phyloP scores from a whole-genome alignment of 1,140 invertebrate species.

The Bombus confusus region DNA sequence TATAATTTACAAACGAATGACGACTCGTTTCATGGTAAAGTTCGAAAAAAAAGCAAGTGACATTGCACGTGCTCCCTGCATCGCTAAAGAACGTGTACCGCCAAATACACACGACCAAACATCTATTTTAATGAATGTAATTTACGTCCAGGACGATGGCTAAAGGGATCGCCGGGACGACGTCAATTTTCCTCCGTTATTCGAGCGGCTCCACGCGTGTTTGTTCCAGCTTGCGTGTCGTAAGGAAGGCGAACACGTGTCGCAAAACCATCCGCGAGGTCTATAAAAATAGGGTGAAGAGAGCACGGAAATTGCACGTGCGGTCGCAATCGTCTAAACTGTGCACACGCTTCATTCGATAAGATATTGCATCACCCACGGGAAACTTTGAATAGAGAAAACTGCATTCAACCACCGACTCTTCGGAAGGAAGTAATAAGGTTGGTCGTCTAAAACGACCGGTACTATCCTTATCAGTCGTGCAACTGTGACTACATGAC shows the following conservation, averaged over 20 bases:
- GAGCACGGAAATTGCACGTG: conserved; percentile 28
- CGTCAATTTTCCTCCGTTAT: conserved; percentile 13
- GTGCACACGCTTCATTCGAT: conserved; percentile 5
- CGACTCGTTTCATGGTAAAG: neutral
- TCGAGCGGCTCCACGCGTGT: neutral
- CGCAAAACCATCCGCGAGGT: neutral
- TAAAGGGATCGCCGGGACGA: neutral
- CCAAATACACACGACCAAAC: neutral
- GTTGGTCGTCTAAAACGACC: neutral
- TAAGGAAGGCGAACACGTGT: conserved; percentile 38
- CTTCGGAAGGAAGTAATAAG: conserved; percentile 16
- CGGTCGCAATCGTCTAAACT: conserved; percentile 18
- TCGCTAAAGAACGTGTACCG: neutral
- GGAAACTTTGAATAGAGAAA: neutral
- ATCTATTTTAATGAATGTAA: conserved; percentile 23
- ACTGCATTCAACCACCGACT: neutral
- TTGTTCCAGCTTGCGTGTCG: neutral
- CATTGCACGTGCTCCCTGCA: neutral
- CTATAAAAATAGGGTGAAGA: neutral
- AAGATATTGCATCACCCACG: conserved; percentile 15
- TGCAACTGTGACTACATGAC: neutral
- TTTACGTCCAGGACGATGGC: conserved; percentile 8
- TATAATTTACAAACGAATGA: neutral
- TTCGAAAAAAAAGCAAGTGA: too few relatives aligned
- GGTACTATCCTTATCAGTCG: neutral